Evolutionary conservation across 2,888 invertebrate species (phyloP).

Genomic region (Hypolimnas misippus): DNA sequence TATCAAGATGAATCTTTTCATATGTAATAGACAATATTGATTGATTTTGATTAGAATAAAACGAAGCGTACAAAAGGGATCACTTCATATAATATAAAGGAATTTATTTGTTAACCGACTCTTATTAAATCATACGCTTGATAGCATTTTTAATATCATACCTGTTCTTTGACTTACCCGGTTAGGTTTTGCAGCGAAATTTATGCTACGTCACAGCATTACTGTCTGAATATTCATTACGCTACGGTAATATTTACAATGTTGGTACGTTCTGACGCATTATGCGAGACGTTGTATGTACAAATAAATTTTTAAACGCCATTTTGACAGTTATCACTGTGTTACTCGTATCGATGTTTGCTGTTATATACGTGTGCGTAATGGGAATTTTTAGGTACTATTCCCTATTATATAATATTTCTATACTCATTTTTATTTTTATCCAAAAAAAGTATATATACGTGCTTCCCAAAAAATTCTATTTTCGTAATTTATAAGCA

Average conservation of each 20-base stretch:
- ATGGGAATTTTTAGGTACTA: too few species aligned
- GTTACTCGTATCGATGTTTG: background rate
- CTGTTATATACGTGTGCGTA: background rate
- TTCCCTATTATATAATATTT: too few species aligned
- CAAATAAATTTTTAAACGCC: constrained; percentile 9
- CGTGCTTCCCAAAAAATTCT: too few species aligned
- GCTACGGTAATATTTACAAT: constrained; percentile 50
- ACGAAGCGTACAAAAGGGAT: background rate
- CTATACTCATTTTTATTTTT: too few species aligned
- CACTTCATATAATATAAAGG: background rate
- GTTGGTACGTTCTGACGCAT: constrained; percentile 15
- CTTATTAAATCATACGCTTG: background rate
- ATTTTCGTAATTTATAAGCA: too few species aligned
- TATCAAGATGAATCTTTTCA: background rate
- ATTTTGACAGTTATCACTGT: background rate
- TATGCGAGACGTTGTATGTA: constrained; percentile 18
- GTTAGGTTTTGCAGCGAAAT: constrained; percentile 48
- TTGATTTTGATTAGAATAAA: background rate
- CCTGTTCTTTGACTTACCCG: constrained; percentile 15
- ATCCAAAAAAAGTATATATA: too few species aligned
- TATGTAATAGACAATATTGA: background rate
- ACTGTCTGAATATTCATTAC: constrained; percentile 68
- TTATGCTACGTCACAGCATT: constrained; percentile 69
- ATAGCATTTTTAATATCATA: constrained; percentile 10
- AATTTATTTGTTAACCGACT: background rate